phyloP scores from a whole-genome alignment of 92 coral and sea anemone species.

The Phenganax marumi region DNA sequence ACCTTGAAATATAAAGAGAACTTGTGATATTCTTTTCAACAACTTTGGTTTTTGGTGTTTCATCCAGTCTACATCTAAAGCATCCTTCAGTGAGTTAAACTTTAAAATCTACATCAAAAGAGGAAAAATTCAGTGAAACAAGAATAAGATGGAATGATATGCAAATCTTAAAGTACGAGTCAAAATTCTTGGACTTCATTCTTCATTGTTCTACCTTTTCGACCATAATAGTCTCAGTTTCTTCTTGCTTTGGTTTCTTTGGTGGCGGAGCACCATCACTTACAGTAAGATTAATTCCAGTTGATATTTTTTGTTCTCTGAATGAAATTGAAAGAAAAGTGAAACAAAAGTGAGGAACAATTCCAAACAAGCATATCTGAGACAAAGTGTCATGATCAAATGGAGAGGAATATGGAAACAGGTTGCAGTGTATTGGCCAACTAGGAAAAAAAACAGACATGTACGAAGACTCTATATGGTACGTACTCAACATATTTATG shows the following conservation, averaged over 20 bases:
- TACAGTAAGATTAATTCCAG: slow-evolving; percentile 32
- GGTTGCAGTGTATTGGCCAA: background rate
- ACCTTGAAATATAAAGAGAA: slow-evolving; percentile 88
- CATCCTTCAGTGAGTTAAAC: slow-evolving; percentile 78
- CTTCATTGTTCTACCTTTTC: slow-evolving; percentile 60
- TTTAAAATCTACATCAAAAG: slow-evolving; percentile 70
- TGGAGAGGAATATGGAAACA: background rate
- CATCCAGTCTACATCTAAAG: slow-evolving; percentile 64
- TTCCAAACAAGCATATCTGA: no score
- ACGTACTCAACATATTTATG: slow-evolving; percentile 98
- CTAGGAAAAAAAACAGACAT: background rate
- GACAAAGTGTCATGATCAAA: no score
- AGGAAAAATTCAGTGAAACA: background rate
- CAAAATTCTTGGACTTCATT: background rate
- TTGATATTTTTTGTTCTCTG: slow-evolving; percentile 46
- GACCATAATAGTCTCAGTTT: slow-evolving; percentile 62
- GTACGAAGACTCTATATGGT: background rate
- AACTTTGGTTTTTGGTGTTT: slow-evolving; percentile 63
- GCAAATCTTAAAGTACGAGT: background rate
- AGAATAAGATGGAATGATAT: background rate
- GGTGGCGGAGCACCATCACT: slow-evolving; percentile 60
- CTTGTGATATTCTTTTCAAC: slow-evolving; percentile 76
- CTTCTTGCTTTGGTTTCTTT: slow-evolving; percentile 66
- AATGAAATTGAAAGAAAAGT: background rate
- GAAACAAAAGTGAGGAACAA: background rate